Evolutionary conservation across 2,797 vertebrate genomes (phyloP).

Genomic region (Lagodon rhomboides): DNA sequence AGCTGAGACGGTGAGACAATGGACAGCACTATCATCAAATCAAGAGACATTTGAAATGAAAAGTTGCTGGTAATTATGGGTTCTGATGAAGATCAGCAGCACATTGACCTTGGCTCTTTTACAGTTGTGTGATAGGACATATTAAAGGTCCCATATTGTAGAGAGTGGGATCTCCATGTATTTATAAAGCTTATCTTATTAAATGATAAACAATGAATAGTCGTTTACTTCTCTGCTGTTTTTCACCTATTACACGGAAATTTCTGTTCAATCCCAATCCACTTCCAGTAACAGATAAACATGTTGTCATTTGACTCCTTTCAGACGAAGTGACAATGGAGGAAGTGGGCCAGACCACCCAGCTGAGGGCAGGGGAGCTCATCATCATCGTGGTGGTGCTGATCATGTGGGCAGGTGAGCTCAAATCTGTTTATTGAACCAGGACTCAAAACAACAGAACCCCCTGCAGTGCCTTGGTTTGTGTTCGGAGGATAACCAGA

Average conservation of each 20-base stretch:
- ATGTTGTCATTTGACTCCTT: conserved; percentile 30
- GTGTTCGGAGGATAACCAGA: not conserved
- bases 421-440: not conserved
- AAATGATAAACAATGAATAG: not conserved
- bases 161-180: too few species aligned
- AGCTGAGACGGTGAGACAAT: not conserved
- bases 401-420: conserved; percentile 97
- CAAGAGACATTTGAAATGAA: not conserved
- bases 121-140: not conserved
- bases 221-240: not conserved
- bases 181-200: not conserved
- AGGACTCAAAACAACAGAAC: not conserved
- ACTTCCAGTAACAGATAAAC: not conserved
- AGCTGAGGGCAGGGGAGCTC: conserved; percentile 93
- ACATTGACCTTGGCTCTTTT: not conserved
- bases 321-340: conserved; percentile 97
- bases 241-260: not conserved
- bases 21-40: not conserved
- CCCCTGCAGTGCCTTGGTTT: not conserved
- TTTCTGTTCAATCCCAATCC: not conserved
- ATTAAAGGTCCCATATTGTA: not conserved
- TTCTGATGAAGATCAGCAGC: conserved; percentile 7
- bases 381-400: conserved; percentile 97
- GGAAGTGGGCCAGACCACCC: conserved; percentile 90
- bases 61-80: not conserved